These are phyloP conservation scores for Rotaria magnacalcarata DNA, from an alignment of 2,888 invertebrate genomes.

Conservation along the genomic window DNA sequence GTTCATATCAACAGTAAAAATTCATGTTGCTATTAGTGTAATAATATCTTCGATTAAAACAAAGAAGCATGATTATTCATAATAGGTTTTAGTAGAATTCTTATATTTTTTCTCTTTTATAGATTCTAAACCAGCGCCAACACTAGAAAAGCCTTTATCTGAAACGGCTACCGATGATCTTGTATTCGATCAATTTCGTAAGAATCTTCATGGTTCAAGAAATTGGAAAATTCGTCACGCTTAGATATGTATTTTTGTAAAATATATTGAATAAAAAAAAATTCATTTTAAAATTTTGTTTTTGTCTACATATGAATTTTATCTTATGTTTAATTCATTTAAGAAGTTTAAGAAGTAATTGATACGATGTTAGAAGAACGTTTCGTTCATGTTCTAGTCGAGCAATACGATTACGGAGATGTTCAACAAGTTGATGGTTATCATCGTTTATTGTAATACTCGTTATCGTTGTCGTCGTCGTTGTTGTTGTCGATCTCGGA, in stretches of 20 bases:
- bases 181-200: slow-evolving; percentile 26
- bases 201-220: neutral
- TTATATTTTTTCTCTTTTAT: no score
- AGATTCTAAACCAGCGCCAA: neutral
- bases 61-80: no score
- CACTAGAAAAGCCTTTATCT: neutral
- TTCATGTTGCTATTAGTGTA: no score
- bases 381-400: slow-evolving; percentile 19
- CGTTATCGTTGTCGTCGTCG: neutral
- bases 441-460: neutral
- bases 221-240: slow-evolving; percentile 24
- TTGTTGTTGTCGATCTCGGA: neutral
- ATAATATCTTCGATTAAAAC: no score
- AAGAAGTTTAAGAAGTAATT: neutral
- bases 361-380: neutral
- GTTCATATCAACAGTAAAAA: no score
- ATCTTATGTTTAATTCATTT: neutral
- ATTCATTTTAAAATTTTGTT: neutral
- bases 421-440: neutral
- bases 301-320: neutral
- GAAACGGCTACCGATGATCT: slow-evolving; percentile 17
- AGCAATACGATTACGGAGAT: neutral
- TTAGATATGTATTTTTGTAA: slow-evolving; percentile 26
- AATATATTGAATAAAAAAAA: neutral
- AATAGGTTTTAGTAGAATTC: no score